Evolutionary conservation across 2,797 vertebrate genomes (phyloP), one percentile per base, ranked within the genome.

Genomic region (Cyclura pinguis): DNA sequence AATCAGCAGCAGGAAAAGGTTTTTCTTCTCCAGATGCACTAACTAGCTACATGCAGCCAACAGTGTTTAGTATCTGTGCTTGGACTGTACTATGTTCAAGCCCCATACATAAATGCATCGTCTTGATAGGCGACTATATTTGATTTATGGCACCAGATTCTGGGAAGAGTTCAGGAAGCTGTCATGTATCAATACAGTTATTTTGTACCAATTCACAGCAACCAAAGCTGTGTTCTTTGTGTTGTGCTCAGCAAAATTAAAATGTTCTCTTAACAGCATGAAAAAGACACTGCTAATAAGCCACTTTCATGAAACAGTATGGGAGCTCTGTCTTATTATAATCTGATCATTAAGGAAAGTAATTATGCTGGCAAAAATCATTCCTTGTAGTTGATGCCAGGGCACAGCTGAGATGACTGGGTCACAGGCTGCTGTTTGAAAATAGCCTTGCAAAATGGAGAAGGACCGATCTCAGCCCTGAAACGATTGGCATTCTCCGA

Each of bases 151-250:
- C 57, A 22, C 35, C 72, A 76, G 84, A 91, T 92, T 94, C 94
- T 92, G 89, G 91, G 0, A 12, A 92, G 82, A 92, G 80, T 89
- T 88, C 86, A 69, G 84, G 88, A 89, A 78, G 84, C 90, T 87
- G 72, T 18, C 52, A 89, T 88, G 92, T 77, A 69, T 12, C 78
- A 84, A 92, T 12, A 4, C 67, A 92, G 4, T 67, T 94, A 94
- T 92, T 88, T 88, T 84, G 80, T 84, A 50, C 74, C 64, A 32
- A 9, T 69, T 38, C 42, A 69, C 92, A 94, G 94, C 95, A 94
- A 95, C 92, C 93, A 91, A 93, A 93, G 80, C 95, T 92, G 92
- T 91, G 90, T 90, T 85, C 77, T 91, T 91, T 88, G 92, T 87
- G 89, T 88, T 52, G 32, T 14, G 42, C 90, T 95, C 91, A 91